These are phyloP conservation scores for Dolichopus griseipennis DNA, from an alignment of 2,888 invertebrate species.

Conservation along the genomic window DNA sequence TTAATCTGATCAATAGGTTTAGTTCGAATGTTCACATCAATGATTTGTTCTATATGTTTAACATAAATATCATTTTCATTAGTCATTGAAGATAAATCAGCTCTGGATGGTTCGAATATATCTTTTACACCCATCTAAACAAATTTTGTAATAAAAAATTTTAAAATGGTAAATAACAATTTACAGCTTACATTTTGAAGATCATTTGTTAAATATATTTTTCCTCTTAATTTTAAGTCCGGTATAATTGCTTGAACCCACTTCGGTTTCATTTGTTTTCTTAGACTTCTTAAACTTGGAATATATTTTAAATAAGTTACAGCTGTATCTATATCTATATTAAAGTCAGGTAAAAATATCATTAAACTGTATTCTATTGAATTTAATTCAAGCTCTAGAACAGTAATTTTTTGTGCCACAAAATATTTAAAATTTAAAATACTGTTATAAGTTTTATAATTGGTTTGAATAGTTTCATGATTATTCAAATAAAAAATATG, in stretches of 20 bases:
- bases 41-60: constrained; percentile 73
- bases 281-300: constrained; percentile 56
- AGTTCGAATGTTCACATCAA: constrained; percentile 73
- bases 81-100: constrained; percentile 73
- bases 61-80: constrained; percentile 67
- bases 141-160: constrained; percentile 14
- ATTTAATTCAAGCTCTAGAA: constrained; percentile 69
- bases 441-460: constrained; percentile 67
- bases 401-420: constrained; percentile 60
- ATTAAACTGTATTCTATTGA: constrained; percentile 70
- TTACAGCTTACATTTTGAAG: constrained; percentile 60
- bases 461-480: constrained; percentile 48
- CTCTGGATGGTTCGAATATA: constrained; percentile 71
- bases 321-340: constrained; percentile 55
- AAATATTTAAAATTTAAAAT: constrained; percentile 67
- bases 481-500: constrained; percentile 43
- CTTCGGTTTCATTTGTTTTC: constrained; percentile 57
- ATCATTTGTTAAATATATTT: constrained; percentile 69
- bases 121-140: constrained; percentile 64
- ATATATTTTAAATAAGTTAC: constrained; percentile 54
- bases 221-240: constrained; percentile 69
- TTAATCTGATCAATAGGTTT: constrained; percentile 47
- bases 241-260: constrained; percentile 71
- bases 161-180: constrained; percentile 2
- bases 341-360: constrained; percentile 59